Conservation (phyloP, 2,888 invertebrate species). For the Atrina japonica region DNA sequence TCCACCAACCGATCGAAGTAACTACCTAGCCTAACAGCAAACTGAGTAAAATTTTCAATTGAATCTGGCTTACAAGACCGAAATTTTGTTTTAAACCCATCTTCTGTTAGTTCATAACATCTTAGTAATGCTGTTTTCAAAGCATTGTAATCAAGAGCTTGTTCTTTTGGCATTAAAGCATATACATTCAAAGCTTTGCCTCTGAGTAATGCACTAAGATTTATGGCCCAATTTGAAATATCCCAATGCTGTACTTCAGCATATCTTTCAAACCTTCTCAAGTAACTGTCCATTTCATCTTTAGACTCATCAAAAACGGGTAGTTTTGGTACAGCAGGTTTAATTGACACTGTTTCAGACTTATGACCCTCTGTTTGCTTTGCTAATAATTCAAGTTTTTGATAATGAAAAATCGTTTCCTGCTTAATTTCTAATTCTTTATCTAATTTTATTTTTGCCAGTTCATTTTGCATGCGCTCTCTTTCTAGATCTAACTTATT, state of each 20-base stretch:
- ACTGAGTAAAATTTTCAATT: constrained; percentile 30
- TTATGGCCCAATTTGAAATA: constrained; percentile 19
- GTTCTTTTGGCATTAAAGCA: constrained; percentile 8
- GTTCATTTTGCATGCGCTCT: too few species aligned
- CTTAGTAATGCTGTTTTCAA: constrained; percentile 25
- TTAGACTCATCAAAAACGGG: too few species aligned
- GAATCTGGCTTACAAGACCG: constrained; percentile 12
- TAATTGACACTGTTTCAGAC: too few species aligned
- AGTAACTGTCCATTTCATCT: too few species aligned
- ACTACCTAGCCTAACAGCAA: constrained; percentile 18
- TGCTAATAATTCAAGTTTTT: too few species aligned
- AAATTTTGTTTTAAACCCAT: constrained; percentile 13
- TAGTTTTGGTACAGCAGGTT: too few species aligned
- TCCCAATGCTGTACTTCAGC: constrained; percentile 5
- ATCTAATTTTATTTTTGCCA: too few species aligned
- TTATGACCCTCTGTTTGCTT: too few species aligned
- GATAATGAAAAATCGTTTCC: too few species aligned
- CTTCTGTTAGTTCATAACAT: constrained; percentile 14
- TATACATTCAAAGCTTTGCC: constrained; percentile 18
- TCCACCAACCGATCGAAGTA: constrained; percentile 32
- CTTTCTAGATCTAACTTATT: too few species aligned
- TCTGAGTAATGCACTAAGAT: constrained; percentile 1
- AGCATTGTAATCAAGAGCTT: constrained; percentile 27
- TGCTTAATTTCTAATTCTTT: too few species aligned
- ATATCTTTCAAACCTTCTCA: too few species aligned